Conservation (phyloP, 1,140 invertebrate genomes). For the Plectrocnemia conspersa region DNA sequence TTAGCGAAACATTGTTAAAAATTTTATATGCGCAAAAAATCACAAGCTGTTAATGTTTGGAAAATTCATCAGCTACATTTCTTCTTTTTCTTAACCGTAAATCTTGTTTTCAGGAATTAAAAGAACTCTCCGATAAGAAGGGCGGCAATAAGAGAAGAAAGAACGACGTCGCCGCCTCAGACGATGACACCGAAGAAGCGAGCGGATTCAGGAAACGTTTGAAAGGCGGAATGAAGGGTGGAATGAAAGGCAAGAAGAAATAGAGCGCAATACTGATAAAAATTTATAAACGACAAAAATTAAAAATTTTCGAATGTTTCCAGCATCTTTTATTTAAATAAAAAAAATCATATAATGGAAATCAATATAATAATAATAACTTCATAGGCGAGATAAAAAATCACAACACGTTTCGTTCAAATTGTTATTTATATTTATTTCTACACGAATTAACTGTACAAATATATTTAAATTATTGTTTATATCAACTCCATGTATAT, state of each 20-base stretch:
- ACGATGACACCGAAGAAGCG: constrained; percentile 79
- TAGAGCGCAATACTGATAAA: not conserved
- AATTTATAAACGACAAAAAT: too few species aligned
- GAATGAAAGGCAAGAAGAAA: constrained; percentile 42
- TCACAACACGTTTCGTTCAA: constrained; percentile 43
- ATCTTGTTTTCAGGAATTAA: constrained; percentile 75
- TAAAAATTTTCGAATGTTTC: too few species aligned
- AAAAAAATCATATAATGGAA: too few species aligned
- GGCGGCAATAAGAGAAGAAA: constrained; percentile 61
- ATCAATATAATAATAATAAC: constrained; percentile 4
- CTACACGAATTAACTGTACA: constrained; percentile 57
- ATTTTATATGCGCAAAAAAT: not conserved
- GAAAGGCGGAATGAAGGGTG: constrained; percentile 49
- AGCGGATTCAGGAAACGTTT: constrained; percentile 72
- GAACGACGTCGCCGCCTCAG: constrained; percentile 51
- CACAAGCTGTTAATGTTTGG: constrained; percentile 19
- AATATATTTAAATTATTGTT: constrained; percentile 53
- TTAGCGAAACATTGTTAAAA: not conserved
- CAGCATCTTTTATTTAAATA: too few species aligned
- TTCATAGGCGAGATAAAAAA: constrained; percentile 36
- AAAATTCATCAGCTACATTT: too few species aligned
- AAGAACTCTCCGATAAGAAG: constrained; percentile 75
- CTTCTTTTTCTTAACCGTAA: constrained; percentile 23
- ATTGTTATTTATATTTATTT: constrained; percentile 53
- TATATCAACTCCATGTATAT: too few species aligned